These are phyloP conservation scores for Arctocebus calabarensis DNA, from an alignment of 2,797 vertebrate species.

Conservation along the genomic window DNA sequence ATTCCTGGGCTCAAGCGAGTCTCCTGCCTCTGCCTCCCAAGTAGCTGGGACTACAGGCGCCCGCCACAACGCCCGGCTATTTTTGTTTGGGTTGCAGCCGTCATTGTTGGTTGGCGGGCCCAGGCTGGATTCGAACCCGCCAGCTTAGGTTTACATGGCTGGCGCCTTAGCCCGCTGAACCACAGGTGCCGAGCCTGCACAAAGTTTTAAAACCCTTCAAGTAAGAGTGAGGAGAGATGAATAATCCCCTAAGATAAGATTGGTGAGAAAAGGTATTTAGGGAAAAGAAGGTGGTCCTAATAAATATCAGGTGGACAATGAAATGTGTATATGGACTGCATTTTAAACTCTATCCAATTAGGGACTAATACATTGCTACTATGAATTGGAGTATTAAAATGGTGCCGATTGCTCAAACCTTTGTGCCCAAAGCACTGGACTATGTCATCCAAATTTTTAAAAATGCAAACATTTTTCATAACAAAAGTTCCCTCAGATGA, in stretches of 20 bases:
- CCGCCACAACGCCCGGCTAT: too few relatives aligned
- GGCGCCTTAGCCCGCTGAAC: too few relatives aligned
- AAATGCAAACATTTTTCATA: constrained; percentile 56
- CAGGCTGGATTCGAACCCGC: too few relatives aligned
- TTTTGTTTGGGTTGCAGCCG: too few relatives aligned
- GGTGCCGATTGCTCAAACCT: background rate
- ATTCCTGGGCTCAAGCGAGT: too few relatives aligned
- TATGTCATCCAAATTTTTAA: constrained; percentile 33
- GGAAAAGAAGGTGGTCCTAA: background rate
- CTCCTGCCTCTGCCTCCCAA: too few relatives aligned
- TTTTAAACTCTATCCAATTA: background rate
- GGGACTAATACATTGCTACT: background rate
- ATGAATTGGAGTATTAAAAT: background rate
- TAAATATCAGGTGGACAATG: background rate
- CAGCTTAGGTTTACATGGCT: too few relatives aligned
- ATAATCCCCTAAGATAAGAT: background rate
- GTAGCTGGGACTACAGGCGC: too few relatives aligned
- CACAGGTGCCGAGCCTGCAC: too few relatives aligned
- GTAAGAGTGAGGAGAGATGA: background rate
- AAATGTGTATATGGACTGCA: background rate
- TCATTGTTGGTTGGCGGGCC: too few relatives aligned
- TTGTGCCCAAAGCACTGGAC: constrained; percentile 30
- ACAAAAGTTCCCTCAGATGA: background rate
- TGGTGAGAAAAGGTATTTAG: background rate
- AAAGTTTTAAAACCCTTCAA: constrained; percentile 23